phyloP scores from a whole-genome alignment of 1,140 invertebrate genomes.

The Aporrectodea caliginosa region DNA sequence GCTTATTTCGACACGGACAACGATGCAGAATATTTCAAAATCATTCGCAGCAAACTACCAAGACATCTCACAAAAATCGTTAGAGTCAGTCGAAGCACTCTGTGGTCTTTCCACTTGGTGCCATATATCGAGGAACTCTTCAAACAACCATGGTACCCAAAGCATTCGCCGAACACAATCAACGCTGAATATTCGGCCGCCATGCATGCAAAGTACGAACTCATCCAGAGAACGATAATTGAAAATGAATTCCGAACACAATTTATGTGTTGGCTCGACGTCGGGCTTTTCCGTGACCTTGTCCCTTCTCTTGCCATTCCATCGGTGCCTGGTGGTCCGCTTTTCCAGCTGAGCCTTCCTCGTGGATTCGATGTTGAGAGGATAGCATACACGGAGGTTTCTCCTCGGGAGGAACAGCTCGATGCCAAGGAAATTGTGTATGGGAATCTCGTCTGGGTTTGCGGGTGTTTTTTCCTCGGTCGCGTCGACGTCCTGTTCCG shows the following conservation, averaged over 20 bases:
- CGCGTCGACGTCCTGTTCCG: constrained; percentile 13
- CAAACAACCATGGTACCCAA: constrained; percentile 39
- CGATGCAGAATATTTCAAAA: constrained; percentile 19
- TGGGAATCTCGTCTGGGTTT: constrained; percentile 41
- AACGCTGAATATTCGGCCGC: constrained; percentile 42
- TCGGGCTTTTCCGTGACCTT: constrained; percentile 30
- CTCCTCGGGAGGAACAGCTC: constrained; percentile 32
- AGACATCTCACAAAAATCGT: constrained; percentile 37
- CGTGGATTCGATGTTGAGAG: constrained; percentile 40
- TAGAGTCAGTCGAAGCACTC: constrained; percentile 33
- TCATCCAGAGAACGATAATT: background rate
- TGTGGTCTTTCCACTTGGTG: constrained; percentile 41
- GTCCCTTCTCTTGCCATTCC: background rate
- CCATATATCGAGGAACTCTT: constrained; percentile 37
- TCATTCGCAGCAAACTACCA: constrained; percentile 1
- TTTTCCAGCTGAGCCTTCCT: constrained; percentile 41
- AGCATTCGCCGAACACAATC: constrained; percentile 35
- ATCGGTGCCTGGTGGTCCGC: background rate
- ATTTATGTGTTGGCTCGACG: constrained; percentile 31
- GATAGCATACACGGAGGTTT: constrained; percentile 41
- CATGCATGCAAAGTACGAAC: constrained; percentile 45
- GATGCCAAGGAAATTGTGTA: constrained; percentile 35
- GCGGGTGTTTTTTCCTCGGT: constrained; percentile 35
- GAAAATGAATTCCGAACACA: constrained; percentile 22
- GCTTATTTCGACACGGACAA: constrained; percentile 17